Conservation (phyloP, 2,797 vertebrate genomes). For the Acipenser ruthenus region DNA sequence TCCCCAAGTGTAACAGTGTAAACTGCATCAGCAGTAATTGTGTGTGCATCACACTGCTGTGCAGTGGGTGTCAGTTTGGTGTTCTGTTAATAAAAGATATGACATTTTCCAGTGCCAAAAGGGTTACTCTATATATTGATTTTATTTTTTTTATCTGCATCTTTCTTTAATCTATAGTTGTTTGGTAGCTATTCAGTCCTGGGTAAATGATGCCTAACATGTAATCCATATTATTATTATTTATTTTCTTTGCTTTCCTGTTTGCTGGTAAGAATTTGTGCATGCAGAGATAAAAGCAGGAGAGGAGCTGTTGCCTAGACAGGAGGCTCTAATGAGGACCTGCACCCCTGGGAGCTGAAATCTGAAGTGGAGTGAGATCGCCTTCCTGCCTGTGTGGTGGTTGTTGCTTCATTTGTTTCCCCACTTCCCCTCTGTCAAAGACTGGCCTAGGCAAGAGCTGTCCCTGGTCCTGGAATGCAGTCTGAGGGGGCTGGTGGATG, state of each 20-base stretch:
- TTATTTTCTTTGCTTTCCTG: conserved; percentile 34
- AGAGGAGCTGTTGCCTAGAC: conserved; percentile 36
- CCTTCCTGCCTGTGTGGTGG: conserved; percentile 31
- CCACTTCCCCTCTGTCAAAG: conserved; percentile 27
- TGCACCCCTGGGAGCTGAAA: conserved; percentile 39
- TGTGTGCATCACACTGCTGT: conserved; percentile 47
- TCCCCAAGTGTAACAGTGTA: conserved; percentile 49
- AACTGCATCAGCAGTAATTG: conserved; percentile 63
- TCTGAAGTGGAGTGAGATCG: conserved; percentile 38
- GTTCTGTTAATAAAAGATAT: too few relatives aligned
- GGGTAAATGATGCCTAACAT: too few relatives aligned
- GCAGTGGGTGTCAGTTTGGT: conserved; percentile 42
- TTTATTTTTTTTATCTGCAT: too few relatives aligned
- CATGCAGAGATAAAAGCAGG: conserved; percentile 39
- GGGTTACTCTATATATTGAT: too few relatives aligned
- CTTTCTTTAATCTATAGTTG: too few relatives aligned
- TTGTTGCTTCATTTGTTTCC: conserved; percentile 30
- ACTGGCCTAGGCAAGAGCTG: conserved; percentile 53
- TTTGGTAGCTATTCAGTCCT: too few relatives aligned
- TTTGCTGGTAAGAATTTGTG: conserved; percentile 45
- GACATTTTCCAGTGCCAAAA: too few relatives aligned
- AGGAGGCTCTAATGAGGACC: conserved; percentile 39
- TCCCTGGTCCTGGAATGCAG: conserved; percentile 46
- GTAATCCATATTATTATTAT: too few relatives aligned
- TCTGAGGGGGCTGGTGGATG: conserved; percentile 38